Evolutionary conservation across 2,888 invertebrate species (phyloP).

Genomic region (Epsilonema sp.): DNA sequence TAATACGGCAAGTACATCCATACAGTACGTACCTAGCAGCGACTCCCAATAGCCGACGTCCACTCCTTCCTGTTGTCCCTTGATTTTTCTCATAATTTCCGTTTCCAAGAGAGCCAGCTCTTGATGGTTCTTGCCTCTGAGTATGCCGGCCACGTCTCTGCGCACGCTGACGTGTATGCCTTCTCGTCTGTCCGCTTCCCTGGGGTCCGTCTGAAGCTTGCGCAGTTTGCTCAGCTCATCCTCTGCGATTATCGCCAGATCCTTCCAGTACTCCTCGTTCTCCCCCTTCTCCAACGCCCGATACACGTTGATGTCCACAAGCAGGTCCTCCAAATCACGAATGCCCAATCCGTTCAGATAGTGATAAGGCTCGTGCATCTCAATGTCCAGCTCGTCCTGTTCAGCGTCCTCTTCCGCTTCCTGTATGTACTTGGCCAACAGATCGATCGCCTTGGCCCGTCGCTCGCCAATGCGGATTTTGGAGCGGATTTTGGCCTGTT

Average conservation of each 20-base stretch:
- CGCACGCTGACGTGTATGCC: constrained; percentile 77
- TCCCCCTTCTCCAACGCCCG: constrained; percentile 70
- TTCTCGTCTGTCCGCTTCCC: constrained; percentile 38
- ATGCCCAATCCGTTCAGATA: constrained; percentile 67
- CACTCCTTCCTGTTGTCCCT: constrained; percentile 61
- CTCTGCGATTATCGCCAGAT: constrained; percentile 78
- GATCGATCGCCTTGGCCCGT: constrained; percentile 89
- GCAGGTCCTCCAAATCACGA: constrained; percentile 76
- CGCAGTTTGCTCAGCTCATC: constrained; percentile 72
- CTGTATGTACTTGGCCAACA: constrained; percentile 52
- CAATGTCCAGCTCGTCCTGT: constrained; percentile 68
- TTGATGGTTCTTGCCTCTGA: constrained; percentile 72
- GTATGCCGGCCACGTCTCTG: constrained; percentile 64
- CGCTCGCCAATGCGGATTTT: constrained; percentile 88
- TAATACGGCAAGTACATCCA: too few relatives aligned
- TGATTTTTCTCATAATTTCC: constrained; percentile 67
- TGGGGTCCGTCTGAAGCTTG: not conserved
- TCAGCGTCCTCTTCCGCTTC: constrained; percentile 35
- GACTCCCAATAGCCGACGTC: constrained; percentile 96
- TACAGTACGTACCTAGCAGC: too few relatives aligned
- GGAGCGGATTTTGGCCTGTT: constrained; percentile 79
- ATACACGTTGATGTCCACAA: constrained; percentile 84
- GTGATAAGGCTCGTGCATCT: constrained; percentile 93
- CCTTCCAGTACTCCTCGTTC: constrained; percentile 80
- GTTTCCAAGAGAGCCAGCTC: constrained; percentile 62